phyloP scores from a whole-genome alignment of 2,113 vertebrate genomes.

The Pollachius pollachius region DNA sequence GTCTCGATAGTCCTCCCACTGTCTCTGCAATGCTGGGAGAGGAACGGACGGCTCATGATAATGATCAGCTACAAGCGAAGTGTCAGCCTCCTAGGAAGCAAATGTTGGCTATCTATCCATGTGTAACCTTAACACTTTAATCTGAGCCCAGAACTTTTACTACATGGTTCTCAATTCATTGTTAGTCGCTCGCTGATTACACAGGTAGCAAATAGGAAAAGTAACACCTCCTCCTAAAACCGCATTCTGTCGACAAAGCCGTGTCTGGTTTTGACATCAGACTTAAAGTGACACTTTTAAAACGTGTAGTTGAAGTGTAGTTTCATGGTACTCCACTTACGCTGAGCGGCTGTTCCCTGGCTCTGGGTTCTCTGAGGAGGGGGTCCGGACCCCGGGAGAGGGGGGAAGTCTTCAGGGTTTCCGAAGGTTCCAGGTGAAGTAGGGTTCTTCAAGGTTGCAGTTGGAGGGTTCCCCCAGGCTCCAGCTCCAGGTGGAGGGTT shows the following conservation, averaged over 20 bases:
- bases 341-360: background rate
- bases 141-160: too few relatives aligned
- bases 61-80: background rate
- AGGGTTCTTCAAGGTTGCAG: background rate
- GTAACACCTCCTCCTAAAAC: too few relatives aligned
- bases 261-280: too few relatives aligned
- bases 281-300: too few relatives aligned
- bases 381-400: background rate
- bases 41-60: background rate
- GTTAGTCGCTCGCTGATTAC: too few relatives aligned
- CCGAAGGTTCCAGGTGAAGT: background rate
- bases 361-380: background rate
- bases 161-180: too few relatives aligned
- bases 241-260: too few relatives aligned
- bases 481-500: too few relatives aligned
- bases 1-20: slow-evolving; percentile 78
- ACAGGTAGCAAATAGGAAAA: too few relatives aligned
- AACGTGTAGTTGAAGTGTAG: too few relatives aligned
- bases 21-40: slow-evolving; percentile 71
- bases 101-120: background rate
- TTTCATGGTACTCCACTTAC: background rate
- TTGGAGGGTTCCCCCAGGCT: background rate
- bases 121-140: background rate
- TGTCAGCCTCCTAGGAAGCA: background rate
- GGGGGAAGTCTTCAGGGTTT: background rate